Percentiles rank a stretch among this genome's conserved stretches.
phyloP scores from a whole-genome alignment of 2,113 vertebrate genomes.

The Origma solitaria region DNA sequence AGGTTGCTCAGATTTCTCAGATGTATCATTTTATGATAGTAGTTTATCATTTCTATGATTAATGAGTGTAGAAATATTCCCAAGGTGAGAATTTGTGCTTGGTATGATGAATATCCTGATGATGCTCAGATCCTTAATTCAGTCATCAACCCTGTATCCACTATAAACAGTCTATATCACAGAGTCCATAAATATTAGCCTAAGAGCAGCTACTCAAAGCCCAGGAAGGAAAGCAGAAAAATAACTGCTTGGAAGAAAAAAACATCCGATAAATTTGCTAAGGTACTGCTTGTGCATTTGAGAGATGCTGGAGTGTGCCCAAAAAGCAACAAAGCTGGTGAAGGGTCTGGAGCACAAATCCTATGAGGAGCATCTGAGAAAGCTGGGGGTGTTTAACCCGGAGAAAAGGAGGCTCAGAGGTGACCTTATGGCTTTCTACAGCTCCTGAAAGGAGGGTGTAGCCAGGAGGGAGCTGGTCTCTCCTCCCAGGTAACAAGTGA shows the following conservation, averaged over 20 bases:
- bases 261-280: not conserved
- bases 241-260: not conserved
- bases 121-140: not conserved
- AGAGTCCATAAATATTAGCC: not conserved
- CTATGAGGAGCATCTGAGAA: fast-evolving
- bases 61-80: not conserved
- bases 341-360: not conserved
- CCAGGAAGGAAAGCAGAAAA: not conserved
- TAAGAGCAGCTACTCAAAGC: not conserved
- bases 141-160: not conserved
- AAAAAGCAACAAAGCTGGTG: not conserved
- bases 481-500: not conserved
- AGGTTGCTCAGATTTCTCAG: not conserved
- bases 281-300: not conserved
- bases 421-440: not conserved
- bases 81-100: not conserved
- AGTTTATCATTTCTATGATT: not conserved
- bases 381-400: not conserved
- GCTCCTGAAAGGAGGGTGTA: not conserved
- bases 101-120: not conserved
- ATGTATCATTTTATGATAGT: not conserved
- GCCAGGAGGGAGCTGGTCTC: fast-evolving
- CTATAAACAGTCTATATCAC: not conserved
- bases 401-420: not conserved
- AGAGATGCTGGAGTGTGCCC: not conserved